Base-by-base conservation (phyloP, 2,888 invertebrate species). In the Hymenopus coronatus region DNA sequence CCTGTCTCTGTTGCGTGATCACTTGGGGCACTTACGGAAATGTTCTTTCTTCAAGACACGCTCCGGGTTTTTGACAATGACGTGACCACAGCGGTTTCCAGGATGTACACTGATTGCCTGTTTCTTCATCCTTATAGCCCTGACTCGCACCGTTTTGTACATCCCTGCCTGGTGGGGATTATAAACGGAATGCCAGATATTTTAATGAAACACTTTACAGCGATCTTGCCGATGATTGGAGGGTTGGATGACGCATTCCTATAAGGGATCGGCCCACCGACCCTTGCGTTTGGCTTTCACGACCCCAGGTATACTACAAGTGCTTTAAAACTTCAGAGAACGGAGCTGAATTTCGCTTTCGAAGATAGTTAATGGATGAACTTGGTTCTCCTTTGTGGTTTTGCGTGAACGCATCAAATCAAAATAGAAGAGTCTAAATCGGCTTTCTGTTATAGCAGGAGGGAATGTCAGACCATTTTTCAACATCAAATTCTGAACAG, bases 121-220 rank as follows among this genome's bases (percentile, higher is more conserved):
- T 70, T 70, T 70, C 54, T 70, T 70, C 25, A 70, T 70, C 4
- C 54, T 70, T 70, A 15, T 70, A 15, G 2, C 20, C 25, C 20
- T 70, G 3, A 20, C 54, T 70, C 25, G 4, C 54, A 20, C 20
- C 54, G 6, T 70, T 70, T 70, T 70, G 54, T 25, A 25, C 54
- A 70, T 4, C 54, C 54, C 54, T 70, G 25, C 54, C 54, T 70
- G 4, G 54, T 70, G 25, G 54, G 54, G 54, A 70, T 70, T 70
- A 70, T 70, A 84, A 28, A 84, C 33, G 84, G 84, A 84, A 84
- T 84, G 84, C 84, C 28, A 84, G 84, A 84, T 28, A 84, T 84
- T 84, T 84, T 84, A 84, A 84, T 84, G 30, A 84, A 84, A 84
- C 84, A 84, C 84, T 84, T 84, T 84, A 28, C 14, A 28, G 83